Conservation (phyloP, 2,113 vertebrate species). For the Agelaius phoeniceus region DNA sequence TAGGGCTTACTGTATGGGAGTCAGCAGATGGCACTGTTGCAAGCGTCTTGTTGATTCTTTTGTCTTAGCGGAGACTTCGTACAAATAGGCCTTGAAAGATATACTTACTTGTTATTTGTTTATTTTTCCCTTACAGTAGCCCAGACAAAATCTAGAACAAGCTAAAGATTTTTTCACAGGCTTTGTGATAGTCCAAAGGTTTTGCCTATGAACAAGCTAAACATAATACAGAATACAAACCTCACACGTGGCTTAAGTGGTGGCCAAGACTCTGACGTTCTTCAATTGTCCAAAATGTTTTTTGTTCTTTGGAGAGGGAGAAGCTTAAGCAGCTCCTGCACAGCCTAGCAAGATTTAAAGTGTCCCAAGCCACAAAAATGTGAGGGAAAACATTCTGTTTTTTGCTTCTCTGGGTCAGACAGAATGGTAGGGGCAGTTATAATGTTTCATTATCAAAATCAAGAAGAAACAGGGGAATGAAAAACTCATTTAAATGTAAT, state of each 20-base stretch:
- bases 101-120: neutral
- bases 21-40: constrained; percentile 59
- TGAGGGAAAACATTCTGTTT: neutral
- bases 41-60: neutral
- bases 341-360: neutral
- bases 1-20: neutral
- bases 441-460: neutral
- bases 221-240: neutral
- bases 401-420: neutral
- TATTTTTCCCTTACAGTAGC: neutral
- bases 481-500: neutral
- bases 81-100: neutral
- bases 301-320: neutral
- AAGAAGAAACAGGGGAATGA: neutral
- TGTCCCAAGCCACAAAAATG: neutral
- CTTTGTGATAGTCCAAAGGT: neutral
- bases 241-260: neutral
- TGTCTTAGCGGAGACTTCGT: neutral
- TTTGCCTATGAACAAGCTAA: neutral
- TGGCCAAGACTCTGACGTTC: neutral
- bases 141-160: neutral
- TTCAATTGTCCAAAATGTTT: neutral
- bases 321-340: neutral
- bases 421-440: neutral
- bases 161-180: neutral